These are phyloP conservation scores for Stichodactyla helianthus DNA, from an alignment of 64 coral and sea anemone species.

Conservation along the genomic window DNA sequence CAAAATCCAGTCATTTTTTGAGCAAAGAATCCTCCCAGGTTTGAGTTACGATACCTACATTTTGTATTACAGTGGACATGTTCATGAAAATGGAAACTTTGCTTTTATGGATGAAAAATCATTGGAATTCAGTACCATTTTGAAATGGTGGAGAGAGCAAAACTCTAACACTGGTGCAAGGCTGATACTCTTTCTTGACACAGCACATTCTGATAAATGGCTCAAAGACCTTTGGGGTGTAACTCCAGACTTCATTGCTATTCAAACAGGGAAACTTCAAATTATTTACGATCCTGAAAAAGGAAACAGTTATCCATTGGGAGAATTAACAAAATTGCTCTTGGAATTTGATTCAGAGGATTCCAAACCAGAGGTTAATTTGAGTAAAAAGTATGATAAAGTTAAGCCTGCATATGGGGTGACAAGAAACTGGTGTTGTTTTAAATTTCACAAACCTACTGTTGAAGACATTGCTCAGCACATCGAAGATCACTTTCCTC, in stretches of 20 bases:
- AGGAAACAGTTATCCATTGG: constrained; percentile 70
- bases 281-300: constrained; percentile 64
- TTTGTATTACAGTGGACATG: constrained; percentile 94
- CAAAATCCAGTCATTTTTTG: constrained; percentile 87
- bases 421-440: constrained; percentile 82
- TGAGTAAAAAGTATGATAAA: constrained; percentile 52
- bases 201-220: constrained; percentile 92
- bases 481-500: constrained; percentile 83
- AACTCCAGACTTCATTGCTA: constrained; percentile 76
- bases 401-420: constrained; percentile 87
- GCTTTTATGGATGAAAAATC: constrained; percentile 87
- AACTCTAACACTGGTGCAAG: constrained; percentile 72
- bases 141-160: constrained; percentile 68
- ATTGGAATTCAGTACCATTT: constrained; percentile 56
- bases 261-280: constrained; percentile 72
- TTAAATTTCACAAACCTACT: constrained; percentile 89
- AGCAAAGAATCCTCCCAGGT: constrained; percentile 74
- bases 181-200: constrained; percentile 84
- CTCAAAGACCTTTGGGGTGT: constrained; percentile 65
- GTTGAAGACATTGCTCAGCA: constrained; percentile 77
- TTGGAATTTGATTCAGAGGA: constrained; percentile 63
- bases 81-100: constrained; percentile 77
- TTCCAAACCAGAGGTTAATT: constrained; percentile 40
- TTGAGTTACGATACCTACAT: constrained; percentile 93
- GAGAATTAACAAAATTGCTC: constrained; percentile 85